A percentile compares a stretch with the other conserved stretches of the same genome.
Conservation (phyloP, 2,888 invertebrate species). For the Dynastes maya region DNA sequence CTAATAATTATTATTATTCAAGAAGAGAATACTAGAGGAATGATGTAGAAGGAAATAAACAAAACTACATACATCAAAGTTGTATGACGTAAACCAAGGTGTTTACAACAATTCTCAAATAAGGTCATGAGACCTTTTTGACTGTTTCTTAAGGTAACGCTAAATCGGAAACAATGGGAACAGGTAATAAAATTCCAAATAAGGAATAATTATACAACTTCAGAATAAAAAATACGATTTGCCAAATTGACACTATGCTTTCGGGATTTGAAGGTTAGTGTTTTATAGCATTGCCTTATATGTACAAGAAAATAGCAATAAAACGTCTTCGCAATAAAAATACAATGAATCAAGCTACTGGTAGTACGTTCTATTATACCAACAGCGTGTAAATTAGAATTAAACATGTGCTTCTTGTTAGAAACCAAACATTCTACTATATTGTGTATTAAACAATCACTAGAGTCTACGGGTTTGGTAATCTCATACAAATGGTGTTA, state of each 20-base stretch:
- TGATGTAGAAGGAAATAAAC: not conserved
- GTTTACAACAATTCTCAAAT: not conserved
- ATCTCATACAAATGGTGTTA: too few relatives aligned
- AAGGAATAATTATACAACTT: not conserved
- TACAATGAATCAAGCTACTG: too few relatives aligned
- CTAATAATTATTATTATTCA: too few relatives aligned
- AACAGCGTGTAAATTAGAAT: too few relatives aligned
- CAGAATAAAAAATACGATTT: not conserved
- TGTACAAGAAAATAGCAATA: not conserved
- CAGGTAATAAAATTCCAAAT: not conserved
- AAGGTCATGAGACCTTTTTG: not conserved
- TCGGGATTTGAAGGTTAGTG: not conserved
- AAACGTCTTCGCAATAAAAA: not conserved
- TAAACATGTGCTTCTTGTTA: too few relatives aligned
- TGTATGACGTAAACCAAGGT: not conserved
- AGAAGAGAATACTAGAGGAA: too few relatives aligned
- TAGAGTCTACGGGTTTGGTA: too few relatives aligned
- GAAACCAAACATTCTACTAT: too few relatives aligned
- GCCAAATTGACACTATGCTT: not conserved
- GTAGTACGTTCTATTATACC: too few relatives aligned
- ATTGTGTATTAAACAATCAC: too few relatives aligned
- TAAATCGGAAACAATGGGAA: not conserved
- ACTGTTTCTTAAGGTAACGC: not conserved
- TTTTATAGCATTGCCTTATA: not conserved
- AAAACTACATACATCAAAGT: not conserved